phyloP scores from a whole-genome alignment of 2,888 invertebrate species.

The Plebejus argus region DNA sequence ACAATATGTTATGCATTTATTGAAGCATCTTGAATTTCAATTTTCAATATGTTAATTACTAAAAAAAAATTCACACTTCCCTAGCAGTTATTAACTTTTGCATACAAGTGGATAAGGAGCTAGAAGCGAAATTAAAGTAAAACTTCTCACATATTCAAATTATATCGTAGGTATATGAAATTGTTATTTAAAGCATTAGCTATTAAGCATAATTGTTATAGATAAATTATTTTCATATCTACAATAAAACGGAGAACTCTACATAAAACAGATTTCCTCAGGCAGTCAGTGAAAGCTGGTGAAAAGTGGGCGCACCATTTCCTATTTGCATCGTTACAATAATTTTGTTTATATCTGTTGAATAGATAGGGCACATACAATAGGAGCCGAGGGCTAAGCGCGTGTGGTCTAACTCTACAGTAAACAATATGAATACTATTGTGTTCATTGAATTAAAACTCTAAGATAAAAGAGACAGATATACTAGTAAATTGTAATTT shows the following conservation, averaged over 20 bases:
- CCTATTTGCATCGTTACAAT: conserved; percentile 7
- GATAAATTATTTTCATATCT: too few relatives aligned
- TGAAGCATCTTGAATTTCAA: too few relatives aligned
- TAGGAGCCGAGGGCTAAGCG: conserved; percentile 4
- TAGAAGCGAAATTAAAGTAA: too few relatives aligned
- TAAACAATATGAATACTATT: conserved; percentile 4
- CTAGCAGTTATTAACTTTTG: too few relatives aligned
- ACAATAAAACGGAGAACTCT: not conserved
- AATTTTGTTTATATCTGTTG: not conserved
- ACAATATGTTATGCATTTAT: too few relatives aligned
- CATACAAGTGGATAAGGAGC: too few relatives aligned
- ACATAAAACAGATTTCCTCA: not conserved
- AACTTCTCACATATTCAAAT: too few relatives aligned
- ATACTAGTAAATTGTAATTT: too few relatives aligned
- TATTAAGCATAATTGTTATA: too few relatives aligned
- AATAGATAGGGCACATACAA: conserved; percentile 11
- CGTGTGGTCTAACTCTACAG: conserved; percentile 13
- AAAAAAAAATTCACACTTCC: too few relatives aligned
- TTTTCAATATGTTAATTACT: too few relatives aligned
- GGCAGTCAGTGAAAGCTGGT: conserved; percentile 23
- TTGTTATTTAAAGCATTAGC: not conserved
- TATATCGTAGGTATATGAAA: too few relatives aligned
- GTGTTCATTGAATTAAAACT: not conserved
- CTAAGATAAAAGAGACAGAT: not conserved
- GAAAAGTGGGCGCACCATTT: conserved; percentile 1